These are phyloP conservation scores for Indicator maculatus DNA, from an alignment of 2,113 vertebrate species.

Conservation along the genomic window DNA sequence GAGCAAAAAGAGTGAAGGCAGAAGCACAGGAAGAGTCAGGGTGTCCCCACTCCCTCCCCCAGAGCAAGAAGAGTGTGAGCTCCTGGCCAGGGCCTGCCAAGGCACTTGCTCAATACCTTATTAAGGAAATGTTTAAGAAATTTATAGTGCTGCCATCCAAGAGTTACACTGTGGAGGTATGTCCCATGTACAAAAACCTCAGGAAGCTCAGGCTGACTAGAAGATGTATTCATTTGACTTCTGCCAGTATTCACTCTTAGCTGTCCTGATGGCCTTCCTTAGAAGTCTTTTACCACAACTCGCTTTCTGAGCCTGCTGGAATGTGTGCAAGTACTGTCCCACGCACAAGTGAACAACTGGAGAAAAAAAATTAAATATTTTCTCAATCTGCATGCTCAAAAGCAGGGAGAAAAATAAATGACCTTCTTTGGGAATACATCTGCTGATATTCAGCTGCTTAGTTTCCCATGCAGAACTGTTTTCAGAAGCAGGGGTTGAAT, in stretches of 20 bases:
- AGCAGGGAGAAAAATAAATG: not conserved
- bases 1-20: too few relatives aligned
- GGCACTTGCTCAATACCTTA: not conserved
- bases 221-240: not conserved
- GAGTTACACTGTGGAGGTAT: not conserved
- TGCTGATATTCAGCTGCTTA: not conserved
- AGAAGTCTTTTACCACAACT: not conserved
- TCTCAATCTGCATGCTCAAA: not conserved
- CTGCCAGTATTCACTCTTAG: not conserved
- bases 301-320: not conserved
- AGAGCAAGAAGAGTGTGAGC: too few relatives aligned
- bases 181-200: not conserved
- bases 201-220: not conserved
- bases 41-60: too few relatives aligned
- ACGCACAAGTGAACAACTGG: accelerated
- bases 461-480: not conserved
- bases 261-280: not conserved
- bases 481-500: not conserved
- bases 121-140: not conserved
- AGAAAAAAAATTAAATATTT: not conserved
- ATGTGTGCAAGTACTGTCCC: accelerated
- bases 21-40: too few relatives aligned
- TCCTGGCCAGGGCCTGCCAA: not conserved
- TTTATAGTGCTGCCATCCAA: not conserved
- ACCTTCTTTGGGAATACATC: not conserved